These are phyloP conservation scores for Hyposmocoma kahamanoa DNA, from an alignment of 1,140 invertebrate genomes.

Conservation along the genomic window DNA sequence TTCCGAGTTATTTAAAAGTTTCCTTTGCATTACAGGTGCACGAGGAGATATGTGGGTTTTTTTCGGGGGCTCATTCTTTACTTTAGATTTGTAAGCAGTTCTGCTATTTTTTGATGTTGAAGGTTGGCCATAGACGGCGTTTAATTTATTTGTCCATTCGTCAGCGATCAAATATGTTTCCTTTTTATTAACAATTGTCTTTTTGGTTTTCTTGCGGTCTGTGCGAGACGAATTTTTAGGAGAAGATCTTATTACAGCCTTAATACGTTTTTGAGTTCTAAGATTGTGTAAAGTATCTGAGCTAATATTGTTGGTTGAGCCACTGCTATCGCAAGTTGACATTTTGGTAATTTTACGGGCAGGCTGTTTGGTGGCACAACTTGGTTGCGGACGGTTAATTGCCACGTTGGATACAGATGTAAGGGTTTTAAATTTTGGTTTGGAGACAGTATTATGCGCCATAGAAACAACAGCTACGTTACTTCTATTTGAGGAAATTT, in stretches of 20 bases:
- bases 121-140: conserved; percentile 40
- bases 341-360: conserved; percentile 49
- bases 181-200: conserved; percentile 12
- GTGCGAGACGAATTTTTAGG: conserved; percentile 16
- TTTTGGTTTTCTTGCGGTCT: conserved; percentile 14
- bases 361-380: conserved; percentile 12
- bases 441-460: conserved; percentile 30
- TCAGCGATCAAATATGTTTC: conserved; percentile 28
- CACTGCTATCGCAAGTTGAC: conserved; percentile 48
- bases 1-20: conserved; percentile 43
- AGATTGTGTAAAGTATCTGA: conserved; percentile 21
- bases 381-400: conserved; percentile 11
- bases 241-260: conserved; percentile 12
- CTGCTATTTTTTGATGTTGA: conserved; percentile 25
- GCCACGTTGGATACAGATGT: too few species aligned
- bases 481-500: conserved; percentile 18
- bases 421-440: conserved; percentile 7
- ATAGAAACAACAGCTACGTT: conserved; percentile 53
- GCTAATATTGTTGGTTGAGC: conserved; percentile 34
- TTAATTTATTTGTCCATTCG: conserved; percentile 52
- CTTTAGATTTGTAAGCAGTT: conserved; percentile 22
- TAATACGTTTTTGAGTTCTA: conserved; percentile 14
- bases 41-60: conserved; percentile 11
- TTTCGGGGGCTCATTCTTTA: conserved; percentile 16
- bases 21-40: conserved; percentile 9